Conservation (phyloP, 2,888 invertebrate genomes). For the Caenorhabditis sp. region DNA sequence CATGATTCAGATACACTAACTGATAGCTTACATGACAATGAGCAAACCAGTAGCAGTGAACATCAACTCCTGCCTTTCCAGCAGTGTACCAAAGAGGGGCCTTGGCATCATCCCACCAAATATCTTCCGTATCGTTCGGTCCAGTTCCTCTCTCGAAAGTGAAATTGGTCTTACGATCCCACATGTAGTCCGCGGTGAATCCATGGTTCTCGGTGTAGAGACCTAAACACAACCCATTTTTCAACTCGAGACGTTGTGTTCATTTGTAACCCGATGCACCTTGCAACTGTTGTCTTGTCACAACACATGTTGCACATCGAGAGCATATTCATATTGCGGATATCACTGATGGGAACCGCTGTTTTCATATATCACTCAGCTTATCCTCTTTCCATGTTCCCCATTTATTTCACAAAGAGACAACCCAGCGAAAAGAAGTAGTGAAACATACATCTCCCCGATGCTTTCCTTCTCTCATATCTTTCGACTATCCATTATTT, state of each 20-base stretch:
- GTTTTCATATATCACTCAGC: slow-evolving; percentile 59
- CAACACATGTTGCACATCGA: slow-evolving; percentile 59
- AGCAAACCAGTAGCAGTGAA: slow-evolving; percentile 82
- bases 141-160: slow-evolving; percentile 79
- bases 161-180: slow-evolving; percentile 75
- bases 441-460: slow-evolving; percentile 23
- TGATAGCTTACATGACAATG: slow-evolving; percentile 78
- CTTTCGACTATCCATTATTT: slow-evolving; percentile 56
- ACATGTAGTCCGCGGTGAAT: slow-evolving; percentile 83
- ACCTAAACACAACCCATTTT: slow-evolving; percentile 73
- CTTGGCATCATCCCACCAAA: slow-evolving; percentile 80
- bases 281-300: slow-evolving; percentile 64
- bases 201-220: slow-evolving; percentile 83
- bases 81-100: slow-evolving; percentile 83
- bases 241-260: slow-evolving; percentile 32
- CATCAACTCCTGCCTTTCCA: slow-evolving; percentile 80
- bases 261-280: slow-evolving; percentile 57
- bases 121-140: slow-evolving; percentile 78
- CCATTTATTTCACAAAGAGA: slow-evolving; percentile 51
- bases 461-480: slow-evolving; percentile 24
- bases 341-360: slow-evolving; percentile 34
- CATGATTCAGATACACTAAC: background rate
- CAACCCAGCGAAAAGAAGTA: slow-evolving; percentile 11
- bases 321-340: slow-evolving; percentile 53
- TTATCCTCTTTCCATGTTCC: slow-evolving; percentile 56